A percentile compares a stretch with the other conserved stretches of the same genome.
Evolutionary conservation across 1,140 invertebrate species (phyloP).

Genomic region (Muscidifurax raptorellus): DNA sequence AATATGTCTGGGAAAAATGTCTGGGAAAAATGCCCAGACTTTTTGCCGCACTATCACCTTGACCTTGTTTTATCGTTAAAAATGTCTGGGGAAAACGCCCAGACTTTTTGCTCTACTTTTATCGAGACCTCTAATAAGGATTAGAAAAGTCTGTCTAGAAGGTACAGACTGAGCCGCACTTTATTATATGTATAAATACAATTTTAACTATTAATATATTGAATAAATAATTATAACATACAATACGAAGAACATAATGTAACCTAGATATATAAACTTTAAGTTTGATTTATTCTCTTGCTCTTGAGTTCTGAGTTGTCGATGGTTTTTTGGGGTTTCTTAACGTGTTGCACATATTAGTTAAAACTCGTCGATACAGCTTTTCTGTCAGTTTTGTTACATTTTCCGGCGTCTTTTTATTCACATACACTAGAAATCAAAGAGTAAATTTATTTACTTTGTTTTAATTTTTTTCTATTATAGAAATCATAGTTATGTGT

Average conservation of each 20-base stretch:
- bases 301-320: not conserved
- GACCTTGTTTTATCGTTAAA: no score
- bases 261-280: not conserved
- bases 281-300: not conserved
- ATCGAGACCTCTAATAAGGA: no score
- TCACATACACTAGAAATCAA: not conserved
- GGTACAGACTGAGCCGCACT: no score
- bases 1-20: no score
- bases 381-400: not conserved
- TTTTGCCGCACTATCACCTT: no score
- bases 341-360: not conserved
- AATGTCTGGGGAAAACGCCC: no score
- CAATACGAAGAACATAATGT: not conserved
- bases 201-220: no score
- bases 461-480: not conserved
- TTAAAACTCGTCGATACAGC: not conserved
- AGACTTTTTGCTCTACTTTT: no score
- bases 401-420: not conserved
- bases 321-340: not conserved
- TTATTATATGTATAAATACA: no score
- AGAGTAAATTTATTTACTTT: not conserved
- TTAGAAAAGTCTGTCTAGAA: no score
- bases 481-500: not conserved
- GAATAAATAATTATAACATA: no score
- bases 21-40: no score